Evolutionary conservation across 2,888 invertebrate genomes (phyloP).

Genomic region (Silvanus unidentatus): DNA sequence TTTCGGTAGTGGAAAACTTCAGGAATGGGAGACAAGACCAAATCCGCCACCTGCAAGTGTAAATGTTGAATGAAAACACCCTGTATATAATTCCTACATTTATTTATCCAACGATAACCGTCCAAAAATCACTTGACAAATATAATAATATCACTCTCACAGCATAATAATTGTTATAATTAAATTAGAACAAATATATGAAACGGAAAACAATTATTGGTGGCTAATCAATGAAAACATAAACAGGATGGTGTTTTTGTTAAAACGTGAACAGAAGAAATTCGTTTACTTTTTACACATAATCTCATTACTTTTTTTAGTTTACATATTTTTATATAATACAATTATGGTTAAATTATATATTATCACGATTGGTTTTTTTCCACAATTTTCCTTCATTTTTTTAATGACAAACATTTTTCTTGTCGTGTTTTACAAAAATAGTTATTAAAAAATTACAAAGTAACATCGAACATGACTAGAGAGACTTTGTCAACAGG

Average conservation of each 20-base stretch:
- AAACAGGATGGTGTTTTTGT: no score
- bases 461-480: constrained; percentile 5
- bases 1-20: no score
- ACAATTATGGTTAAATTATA: constrained; percentile 12
- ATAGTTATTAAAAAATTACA: constrained; percentile 19
- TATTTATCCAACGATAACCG: constrained; percentile 37
- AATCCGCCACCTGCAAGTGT: no score
- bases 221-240: no score
- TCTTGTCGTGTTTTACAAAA: constrained; percentile 17
- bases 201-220: no score
- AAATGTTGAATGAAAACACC: neutral
- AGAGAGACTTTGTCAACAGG: constrained; percentile 12
- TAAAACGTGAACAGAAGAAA: constrained; percentile 13
- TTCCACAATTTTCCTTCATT: constrained; percentile 5
- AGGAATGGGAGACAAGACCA: no score
- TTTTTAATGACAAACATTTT: constrained; percentile 12
- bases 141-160: constrained; percentile 29
- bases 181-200: neutral
- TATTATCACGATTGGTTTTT: constrained; percentile 11
- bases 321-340: constrained; percentile 8
- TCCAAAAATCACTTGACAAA: constrained; percentile 40
- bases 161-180: neutral
- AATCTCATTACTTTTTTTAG: no score
- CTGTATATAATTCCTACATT: constrained; percentile 2
- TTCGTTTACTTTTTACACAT: no score